Evolutionary conservation across 2,888 invertebrate species (phyloP).

Genomic region (Athalia rosae): DNA sequence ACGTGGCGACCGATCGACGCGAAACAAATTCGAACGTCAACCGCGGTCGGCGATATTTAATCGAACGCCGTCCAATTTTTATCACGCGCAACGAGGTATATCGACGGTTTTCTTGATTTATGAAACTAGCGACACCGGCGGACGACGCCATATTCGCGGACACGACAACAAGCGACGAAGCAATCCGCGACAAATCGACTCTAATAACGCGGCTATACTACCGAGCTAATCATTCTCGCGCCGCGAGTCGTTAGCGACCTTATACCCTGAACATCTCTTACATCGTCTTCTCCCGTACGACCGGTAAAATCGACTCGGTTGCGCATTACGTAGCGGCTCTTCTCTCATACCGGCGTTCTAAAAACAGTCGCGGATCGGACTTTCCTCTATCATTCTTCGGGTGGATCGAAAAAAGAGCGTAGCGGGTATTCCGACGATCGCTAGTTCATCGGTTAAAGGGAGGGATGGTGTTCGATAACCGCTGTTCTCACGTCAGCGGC

Average conservation of each 20-base stretch:
- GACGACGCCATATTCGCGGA: too few relatives aligned
- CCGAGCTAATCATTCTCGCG: conserved; percentile 52
- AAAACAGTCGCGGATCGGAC: neutral
- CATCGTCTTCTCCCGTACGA: neutral
- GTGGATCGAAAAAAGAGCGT: conserved; percentile 8
- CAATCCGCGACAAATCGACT: neutral
- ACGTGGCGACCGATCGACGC: too few relatives aligned
- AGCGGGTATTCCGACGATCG: conserved; percentile 17
- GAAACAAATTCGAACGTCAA: too few relatives aligned
- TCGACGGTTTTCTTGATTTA: too few relatives aligned
- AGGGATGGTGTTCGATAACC: conserved; percentile 26
- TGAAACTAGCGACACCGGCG: too few relatives aligned
- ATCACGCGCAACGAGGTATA: too few relatives aligned
- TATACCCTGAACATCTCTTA: neutral
- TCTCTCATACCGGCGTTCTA: neutral
- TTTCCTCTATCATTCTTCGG: neutral
- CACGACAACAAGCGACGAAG: neutral
- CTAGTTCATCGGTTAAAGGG: neutral
- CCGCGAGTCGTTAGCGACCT: conserved; percentile 29
- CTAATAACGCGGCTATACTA: neutral
- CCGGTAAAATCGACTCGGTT: neutral
- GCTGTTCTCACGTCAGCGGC: conserved; percentile 3
- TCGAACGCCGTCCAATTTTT: too few relatives aligned
- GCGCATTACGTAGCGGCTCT: conserved; percentile 19
- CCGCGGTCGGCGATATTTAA: too few relatives aligned